Conservation (phyloP, 2,888 invertebrate species). For the Dynastes tityus region DNA sequence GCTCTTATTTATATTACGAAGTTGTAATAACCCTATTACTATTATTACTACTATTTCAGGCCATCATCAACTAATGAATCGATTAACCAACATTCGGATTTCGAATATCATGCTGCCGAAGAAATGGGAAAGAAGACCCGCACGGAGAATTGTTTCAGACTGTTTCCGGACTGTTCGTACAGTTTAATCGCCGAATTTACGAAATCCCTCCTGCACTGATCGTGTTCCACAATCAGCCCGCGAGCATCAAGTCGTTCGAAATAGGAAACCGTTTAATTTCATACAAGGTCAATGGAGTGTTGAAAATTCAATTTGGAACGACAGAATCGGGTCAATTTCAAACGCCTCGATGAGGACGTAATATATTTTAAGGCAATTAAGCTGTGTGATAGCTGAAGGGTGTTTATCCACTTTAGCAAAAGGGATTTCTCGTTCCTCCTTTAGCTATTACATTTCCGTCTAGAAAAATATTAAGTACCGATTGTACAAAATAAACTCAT, state of each 20-base stretch:
- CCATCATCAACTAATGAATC: conserved; percentile 81
- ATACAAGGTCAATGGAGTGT: conserved; percentile 45
- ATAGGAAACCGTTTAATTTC: conserved; percentile 34
- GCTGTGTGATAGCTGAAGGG: neutral
- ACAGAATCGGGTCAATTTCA: conserved; percentile 38
- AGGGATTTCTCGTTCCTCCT: too few relatives aligned
- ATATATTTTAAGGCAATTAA: conserved; percentile 20
- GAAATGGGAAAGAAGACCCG: conserved; percentile 74
- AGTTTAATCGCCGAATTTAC: conserved; percentile 77
- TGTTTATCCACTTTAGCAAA: too few relatives aligned
- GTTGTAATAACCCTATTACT: too few relatives aligned
- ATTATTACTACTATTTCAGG: conserved; percentile 67
- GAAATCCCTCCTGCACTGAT: conserved; percentile 55
- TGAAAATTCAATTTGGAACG: conserved; percentile 41
- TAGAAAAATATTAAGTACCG: too few relatives aligned
- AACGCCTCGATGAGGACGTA: conserved; percentile 2
- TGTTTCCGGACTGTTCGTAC: conserved; percentile 78
- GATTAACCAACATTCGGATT: conserved; percentile 78
- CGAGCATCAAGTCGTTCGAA: neutral
- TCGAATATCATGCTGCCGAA: conserved; percentile 84
- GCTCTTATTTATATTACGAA: too few relatives aligned
- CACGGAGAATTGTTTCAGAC: conserved; percentile 71
- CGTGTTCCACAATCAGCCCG: neutral
- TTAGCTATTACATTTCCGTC: too few relatives aligned
- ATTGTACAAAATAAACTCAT: too few relatives aligned